Conservation (phyloP, 2,113 vertebrate species). For the Toxotes jaculatrix region DNA sequence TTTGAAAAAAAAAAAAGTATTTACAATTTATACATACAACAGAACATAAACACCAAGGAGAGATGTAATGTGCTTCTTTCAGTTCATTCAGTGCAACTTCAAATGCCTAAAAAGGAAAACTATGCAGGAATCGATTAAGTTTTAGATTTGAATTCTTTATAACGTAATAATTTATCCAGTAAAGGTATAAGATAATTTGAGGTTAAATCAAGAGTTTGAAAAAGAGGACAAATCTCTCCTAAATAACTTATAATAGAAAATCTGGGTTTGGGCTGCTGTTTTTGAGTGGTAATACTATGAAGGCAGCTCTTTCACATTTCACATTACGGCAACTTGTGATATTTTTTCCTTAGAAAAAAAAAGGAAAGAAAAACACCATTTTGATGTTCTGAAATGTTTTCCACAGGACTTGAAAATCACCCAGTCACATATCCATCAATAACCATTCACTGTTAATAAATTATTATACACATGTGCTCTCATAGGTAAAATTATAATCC, state of each 20-base stretch:
- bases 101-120: slow-evolving; percentile 20
- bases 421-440: slow-evolving; percentile 9
- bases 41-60: slow-evolving; percentile 11
- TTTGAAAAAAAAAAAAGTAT: slow-evolving; percentile 61
- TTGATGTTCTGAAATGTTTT: slow-evolving; percentile 22
- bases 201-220: slow-evolving; percentile 4
- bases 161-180: slow-evolving; percentile 4
- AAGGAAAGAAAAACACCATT: background rate
- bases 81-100: slow-evolving; percentile 28
- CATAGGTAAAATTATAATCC: slow-evolving; percentile 37
- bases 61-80: slow-evolving; percentile 2
- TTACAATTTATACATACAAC: slow-evolving; percentile 58
- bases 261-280: background rate
- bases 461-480: slow-evolving; percentile 30
- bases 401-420: slow-evolving; percentile 22
- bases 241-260: background rate
- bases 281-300: background rate
- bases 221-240: background rate
- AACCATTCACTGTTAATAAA: slow-evolving; percentile 31
- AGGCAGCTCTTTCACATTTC: background rate
- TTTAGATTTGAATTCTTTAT: background rate
- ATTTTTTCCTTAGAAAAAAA: background rate
- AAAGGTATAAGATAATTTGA: background rate
- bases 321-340: slow-evolving; percentile 16
- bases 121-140: slow-evolving; percentile 1